phyloP scores from a whole-genome alignment of 64 coral and sea anemone genomes.

The Montipora cactus region DNA sequence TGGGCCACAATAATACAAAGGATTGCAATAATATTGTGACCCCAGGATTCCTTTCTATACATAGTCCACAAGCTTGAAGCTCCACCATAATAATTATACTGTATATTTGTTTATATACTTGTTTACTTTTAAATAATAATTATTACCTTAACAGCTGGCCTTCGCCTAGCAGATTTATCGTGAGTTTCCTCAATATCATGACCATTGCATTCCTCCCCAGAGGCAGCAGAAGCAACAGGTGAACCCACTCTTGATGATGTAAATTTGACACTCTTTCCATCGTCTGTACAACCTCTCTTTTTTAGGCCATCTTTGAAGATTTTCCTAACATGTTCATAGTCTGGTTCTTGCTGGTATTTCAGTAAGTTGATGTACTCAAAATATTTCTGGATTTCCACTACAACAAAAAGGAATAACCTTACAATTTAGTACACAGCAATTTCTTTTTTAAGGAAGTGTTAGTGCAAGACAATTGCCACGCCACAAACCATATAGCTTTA shows the following conservation, averaged over 20 bases:
- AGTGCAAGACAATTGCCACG: no score
- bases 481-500: no score
- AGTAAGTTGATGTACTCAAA: slow-evolving; percentile 79
- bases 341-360: slow-evolving; percentile 79
- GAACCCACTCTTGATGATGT: neutral
- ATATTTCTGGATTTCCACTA: slow-evolving; percentile 85
- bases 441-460: no score
- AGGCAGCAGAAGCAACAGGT: neutral
- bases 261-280: slow-evolving; percentile 89
- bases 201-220: neutral
- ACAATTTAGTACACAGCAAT: neutral
- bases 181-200: neutral
- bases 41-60: no score
- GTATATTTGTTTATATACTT: no score
- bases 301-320: slow-evolving; percentile 90
- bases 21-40: no score
- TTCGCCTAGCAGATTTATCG: slow-evolving; percentile 16
- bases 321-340: slow-evolving; percentile 81
- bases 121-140: no score
- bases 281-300: slow-evolving; percentile 77
- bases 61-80: no score
- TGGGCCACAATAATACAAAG: no score
- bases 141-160: neutral
- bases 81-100: no score
- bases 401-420: neutral